phyloP scores from a whole-genome alignment of 2,888 invertebrate genomes.

The Cheilosia scutellata region DNA sequence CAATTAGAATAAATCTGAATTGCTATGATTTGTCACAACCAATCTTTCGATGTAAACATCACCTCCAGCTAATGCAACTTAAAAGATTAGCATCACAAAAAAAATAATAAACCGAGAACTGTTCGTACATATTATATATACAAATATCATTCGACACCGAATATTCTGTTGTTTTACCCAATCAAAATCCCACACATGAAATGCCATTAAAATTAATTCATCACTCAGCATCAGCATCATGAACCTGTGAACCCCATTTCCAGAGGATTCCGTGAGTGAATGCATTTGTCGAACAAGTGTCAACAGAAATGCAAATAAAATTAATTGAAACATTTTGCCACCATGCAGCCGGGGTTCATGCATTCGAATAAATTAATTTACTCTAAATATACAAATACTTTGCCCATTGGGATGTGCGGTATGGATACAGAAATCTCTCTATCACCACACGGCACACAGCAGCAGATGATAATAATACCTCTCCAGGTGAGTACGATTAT shows the following conservation, averaged over 20 bases:
- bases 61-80: conserved; percentile 50
- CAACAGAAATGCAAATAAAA: conserved; percentile 80
- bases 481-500: conserved; percentile 14
- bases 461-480: conserved; percentile 46
- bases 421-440: conserved; percentile 3
- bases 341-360: conserved; percentile 79
- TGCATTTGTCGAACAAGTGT: conserved; percentile 78
- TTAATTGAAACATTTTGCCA: conserved; percentile 79
- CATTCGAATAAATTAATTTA: conserved; percentile 84
- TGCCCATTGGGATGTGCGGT: conserved; percentile 39
- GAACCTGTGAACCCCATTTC: conserved; percentile 15
- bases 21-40: conserved; percentile 66
- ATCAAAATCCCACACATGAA: conserved; percentile 69
- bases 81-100: conserved; percentile 60
- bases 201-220: conserved; percentile 75
- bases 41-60: conserved; percentile 61
- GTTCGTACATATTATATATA: background rate
- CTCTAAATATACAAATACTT: conserved; percentile 79
- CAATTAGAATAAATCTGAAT: conserved; percentile 53
- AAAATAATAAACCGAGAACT: conserved; percentile 47
- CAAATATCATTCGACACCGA: conserved; percentile 22
- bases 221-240: conserved; percentile 46
- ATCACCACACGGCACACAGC: background rate
- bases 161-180: conserved; percentile 35
- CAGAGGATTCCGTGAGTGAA: conserved; percentile 25